These are phyloP conservation scores for Calcarius lapponicus DNA, from an alignment of 2,797 vertebrate genomes.

Conservation along the genomic window DNA sequence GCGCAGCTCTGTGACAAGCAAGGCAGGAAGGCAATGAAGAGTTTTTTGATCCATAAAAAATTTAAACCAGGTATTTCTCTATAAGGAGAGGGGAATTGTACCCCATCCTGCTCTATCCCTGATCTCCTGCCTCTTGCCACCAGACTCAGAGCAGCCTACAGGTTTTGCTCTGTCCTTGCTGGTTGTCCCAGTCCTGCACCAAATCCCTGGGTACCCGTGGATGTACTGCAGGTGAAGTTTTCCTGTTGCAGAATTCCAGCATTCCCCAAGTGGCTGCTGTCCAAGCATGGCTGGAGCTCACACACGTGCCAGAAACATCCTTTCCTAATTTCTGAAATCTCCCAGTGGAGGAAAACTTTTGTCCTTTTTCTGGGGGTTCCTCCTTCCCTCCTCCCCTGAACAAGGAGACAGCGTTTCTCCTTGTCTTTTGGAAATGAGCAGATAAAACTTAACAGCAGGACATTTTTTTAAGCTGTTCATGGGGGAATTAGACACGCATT, in stretches of 20 bases:
- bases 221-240: not conserved
- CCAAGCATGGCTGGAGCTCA: not conserved
- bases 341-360: not conserved
- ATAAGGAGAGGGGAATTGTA: not conserved
- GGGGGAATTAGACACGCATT: constrained; percentile 64
- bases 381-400: not conserved
- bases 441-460: constrained; percentile 61
- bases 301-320: not conserved
- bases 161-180: not conserved
- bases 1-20: not conserved
- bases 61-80: accelerated
- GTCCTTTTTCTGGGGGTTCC: not conserved
- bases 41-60: not conserved
- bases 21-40: not conserved
- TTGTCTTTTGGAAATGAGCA: constrained; percentile 38
- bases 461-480: constrained; percentile 50
- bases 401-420: not conserved
- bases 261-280: not conserved
- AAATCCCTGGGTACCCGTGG: not conserved
- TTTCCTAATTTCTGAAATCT: not conserved
- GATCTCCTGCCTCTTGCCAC: not conserved
- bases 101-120: not conserved
- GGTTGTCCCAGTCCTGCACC: not conserved
- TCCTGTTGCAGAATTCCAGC: not conserved
- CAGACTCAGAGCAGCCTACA: not conserved